Percentiles rank a stretch among this genome's conserved stretches.
These are phyloP conservation scores for Cheumatopsyche charites DNA, from an alignment of 1,140 invertebrate genomes.

Conservation along the genomic window DNA sequence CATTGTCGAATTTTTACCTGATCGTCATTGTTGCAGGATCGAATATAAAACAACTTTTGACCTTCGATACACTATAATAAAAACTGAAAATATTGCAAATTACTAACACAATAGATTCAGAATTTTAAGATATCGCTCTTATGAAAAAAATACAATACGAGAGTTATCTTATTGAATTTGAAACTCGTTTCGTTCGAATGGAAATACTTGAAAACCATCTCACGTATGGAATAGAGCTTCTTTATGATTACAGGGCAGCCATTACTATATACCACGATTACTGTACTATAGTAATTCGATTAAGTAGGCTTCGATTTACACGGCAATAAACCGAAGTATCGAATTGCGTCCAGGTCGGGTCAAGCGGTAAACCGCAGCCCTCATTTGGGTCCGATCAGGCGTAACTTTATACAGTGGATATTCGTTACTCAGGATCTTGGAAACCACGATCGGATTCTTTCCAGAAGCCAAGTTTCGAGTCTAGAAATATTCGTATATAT, in stretches of 20 bases:
- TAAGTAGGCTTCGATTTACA: constrained; percentile 21
- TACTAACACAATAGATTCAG: no score
- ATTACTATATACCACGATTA: no score
- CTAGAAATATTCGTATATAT: no score
- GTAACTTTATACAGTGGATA: constrained; percentile 32
- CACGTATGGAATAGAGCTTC: no score
- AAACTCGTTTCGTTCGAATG: no score
- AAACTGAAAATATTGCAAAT: no score
- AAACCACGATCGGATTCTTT: constrained; percentile 15
- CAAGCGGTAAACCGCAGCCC: constrained; percentile 23
- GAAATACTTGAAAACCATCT: no score
- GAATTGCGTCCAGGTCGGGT: constrained; percentile 6
- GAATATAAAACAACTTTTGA: background rate
- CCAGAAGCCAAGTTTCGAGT: constrained; percentile 11
- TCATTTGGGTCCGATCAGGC: constrained; percentile 30
- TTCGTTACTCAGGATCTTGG: constrained; percentile 20
- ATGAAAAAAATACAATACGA: no score
- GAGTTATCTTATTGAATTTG: no score
- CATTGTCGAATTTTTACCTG: constrained; percentile 14
- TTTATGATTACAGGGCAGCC: no score
- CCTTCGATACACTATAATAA: no score
- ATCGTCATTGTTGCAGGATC: background rate
- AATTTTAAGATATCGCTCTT: no score
- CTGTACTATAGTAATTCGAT: constrained; percentile 3
- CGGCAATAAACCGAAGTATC: constrained; percentile 18